Evolutionary conservation across 2,888 invertebrate species (phyloP).

Genomic region (Periphyllus acericola): DNA sequence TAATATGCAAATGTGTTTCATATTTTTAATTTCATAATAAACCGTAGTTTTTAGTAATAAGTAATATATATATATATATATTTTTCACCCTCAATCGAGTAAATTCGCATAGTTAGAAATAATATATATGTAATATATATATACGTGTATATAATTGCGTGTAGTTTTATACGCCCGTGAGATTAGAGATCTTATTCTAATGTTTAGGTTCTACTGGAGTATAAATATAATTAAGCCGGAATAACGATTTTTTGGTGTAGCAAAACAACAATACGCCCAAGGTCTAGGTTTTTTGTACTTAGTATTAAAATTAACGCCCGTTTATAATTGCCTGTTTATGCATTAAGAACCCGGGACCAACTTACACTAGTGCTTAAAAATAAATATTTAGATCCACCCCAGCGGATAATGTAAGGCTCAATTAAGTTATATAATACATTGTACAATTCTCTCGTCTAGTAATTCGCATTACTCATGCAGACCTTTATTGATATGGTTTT

Average conservation of each 20-base stretch:
- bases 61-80: neutral
- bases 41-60: neutral
- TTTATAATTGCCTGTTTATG: neutral
- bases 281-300: neutral
- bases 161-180: too few relatives aligned
- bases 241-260: neutral
- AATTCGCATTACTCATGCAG: neutral
- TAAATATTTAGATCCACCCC: constrained; percentile 1
- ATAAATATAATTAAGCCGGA: neutral
- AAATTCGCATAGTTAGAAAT: neutral
- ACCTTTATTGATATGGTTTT: constrained; percentile 10
- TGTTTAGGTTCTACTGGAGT: neutral
- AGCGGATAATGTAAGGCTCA: neutral
- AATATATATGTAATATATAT: too few relatives aligned
- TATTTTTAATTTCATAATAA: neutral
- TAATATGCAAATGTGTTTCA: neutral
- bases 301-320: neutral
- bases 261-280: neutral
- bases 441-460: neutral
- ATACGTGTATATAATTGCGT: too few relatives aligned
- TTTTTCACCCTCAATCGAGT: neutral
- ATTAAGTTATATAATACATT: too few relatives aligned
- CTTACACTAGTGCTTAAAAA: neutral
- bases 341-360: neutral
- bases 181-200: too few relatives aligned